phyloP scores from a whole-genome alignment of 1,140 invertebrate genomes.

The Drosophila rufa region DNA sequence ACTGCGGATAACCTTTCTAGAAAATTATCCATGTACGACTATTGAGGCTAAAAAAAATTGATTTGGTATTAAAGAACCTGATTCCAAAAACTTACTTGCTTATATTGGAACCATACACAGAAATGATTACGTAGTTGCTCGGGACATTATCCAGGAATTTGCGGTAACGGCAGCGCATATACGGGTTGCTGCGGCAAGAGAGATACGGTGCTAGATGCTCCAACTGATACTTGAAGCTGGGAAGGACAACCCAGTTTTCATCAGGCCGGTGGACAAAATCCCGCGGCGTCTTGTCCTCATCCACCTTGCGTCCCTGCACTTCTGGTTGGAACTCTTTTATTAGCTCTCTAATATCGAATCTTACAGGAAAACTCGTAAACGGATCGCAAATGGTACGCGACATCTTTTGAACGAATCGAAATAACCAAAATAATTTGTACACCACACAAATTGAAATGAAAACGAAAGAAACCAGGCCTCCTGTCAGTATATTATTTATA shows the following conservation, averaged over 20 bases:
- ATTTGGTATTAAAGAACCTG: too few species aligned
- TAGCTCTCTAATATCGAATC: slow-evolving; percentile 62
- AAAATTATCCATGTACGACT: too few species aligned
- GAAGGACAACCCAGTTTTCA: slow-evolving; percentile 57
- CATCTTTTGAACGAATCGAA: slow-evolving; percentile 32
- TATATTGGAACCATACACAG: slow-evolving; percentile 10
- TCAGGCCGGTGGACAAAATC: slow-evolving; percentile 52
- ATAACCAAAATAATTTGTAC: slow-evolving; percentile 1
- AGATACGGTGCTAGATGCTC: slow-evolving; percentile 58
- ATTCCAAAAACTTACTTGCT: slow-evolving; percentile 22
- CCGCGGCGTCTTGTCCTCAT: slow-evolving; percentile 16
- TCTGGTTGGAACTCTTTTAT: slow-evolving; percentile 48
- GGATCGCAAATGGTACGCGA: slow-evolving; percentile 64
- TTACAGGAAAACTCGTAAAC: slow-evolving; percentile 53
- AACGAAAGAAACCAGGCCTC: slow-evolving; percentile 8
- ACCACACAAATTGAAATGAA: neutral
- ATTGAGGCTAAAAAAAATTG: neutral
- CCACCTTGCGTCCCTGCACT: slow-evolving; percentile 12
- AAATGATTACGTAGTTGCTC: slow-evolving; percentile 48
- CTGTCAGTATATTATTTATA: slow-evolving; percentile 4
- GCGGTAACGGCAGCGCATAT: slow-evolving; percentile 53
- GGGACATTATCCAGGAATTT: slow-evolving; percentile 67
- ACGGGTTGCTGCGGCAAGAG: slow-evolving; percentile 42
- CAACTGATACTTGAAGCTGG: slow-evolving; percentile 56
- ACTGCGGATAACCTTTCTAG: too few species aligned